Percentiles rank a stretch among this genome's conserved stretches.
Conservation (phyloP, 2,113 vertebrate genomes). For the Anseranas semipalmata region DNA sequence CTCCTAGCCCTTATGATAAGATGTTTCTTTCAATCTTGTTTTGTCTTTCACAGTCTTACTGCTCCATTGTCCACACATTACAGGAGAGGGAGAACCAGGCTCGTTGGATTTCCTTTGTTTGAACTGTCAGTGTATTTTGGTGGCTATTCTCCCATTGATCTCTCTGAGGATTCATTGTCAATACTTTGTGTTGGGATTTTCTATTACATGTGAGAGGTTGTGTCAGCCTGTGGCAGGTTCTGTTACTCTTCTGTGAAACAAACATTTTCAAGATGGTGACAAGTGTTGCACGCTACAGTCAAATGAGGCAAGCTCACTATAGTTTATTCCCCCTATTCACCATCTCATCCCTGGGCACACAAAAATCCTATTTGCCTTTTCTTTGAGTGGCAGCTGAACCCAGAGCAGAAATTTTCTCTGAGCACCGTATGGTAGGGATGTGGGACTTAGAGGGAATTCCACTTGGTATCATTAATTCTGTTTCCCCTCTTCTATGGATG, state of each 20-base stretch:
- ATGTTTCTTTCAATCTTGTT: background rate
- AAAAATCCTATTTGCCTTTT: background rate
- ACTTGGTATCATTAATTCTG: rapidly evolving
- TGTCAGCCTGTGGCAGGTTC: background rate
- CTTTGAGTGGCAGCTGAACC: background rate
- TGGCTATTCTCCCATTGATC: background rate
- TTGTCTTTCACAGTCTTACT: background rate
- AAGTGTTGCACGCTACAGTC: background rate
- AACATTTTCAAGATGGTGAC: background rate
- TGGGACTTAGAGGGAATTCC: background rate
- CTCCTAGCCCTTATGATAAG: background rate
- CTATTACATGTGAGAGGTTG: background rate
- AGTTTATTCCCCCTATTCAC: background rate
- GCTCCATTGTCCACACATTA: background rate
- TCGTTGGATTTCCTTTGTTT: background rate
- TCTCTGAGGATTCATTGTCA: background rate
- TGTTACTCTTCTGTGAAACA: background rate
- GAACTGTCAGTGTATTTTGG: background rate
- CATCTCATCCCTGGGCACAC: background rate
- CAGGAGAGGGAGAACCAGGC: background rate
- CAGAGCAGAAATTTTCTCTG: background rate
- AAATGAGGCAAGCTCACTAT: background rate
- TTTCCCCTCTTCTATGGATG: background rate
- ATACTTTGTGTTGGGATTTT: background rate
- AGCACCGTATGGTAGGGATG: background rate